phyloP scores from a whole-genome alignment of 2,888 invertebrate genomes.

The Xanthorhoe designata region DNA sequence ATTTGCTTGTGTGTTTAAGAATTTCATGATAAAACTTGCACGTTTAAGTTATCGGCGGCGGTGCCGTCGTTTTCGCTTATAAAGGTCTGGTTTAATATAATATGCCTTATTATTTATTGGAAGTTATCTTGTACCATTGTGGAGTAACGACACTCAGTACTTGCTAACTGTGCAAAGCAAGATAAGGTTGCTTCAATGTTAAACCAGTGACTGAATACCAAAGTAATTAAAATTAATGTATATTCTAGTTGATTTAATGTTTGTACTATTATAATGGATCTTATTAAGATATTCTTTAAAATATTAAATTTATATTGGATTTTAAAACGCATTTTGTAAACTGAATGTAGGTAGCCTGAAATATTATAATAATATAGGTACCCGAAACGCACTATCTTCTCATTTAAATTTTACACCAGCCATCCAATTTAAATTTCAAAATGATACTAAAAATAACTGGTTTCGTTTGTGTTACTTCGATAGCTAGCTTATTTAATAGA shows the following conservation, averaged over 20 bases:
- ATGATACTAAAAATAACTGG: not conserved
- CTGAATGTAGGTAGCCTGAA: no score
- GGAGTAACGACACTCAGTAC: constrained; percentile 42
- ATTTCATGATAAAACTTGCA: not conserved
- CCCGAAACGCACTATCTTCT: not conserved
- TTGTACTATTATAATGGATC: not conserved
- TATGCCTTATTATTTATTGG: constrained; percentile 74
- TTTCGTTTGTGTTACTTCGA: not conserved
- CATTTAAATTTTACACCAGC: not conserved
- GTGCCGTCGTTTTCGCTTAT: constrained; percentile 31
- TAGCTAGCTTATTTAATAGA: not conserved
- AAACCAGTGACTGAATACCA: constrained; percentile 54
- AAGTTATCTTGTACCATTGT: constrained; percentile 55
- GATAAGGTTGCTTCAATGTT: constrained; percentile 47
- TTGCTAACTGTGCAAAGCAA: constrained; percentile 42
- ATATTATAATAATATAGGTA: not conserved
- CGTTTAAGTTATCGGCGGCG: not conserved
- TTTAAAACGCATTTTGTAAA: no score
- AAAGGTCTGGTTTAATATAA: constrained; percentile 56
- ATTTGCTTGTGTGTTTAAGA: not conserved
- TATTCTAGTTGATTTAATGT: not conserved
- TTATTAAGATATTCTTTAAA: not conserved
- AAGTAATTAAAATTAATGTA: constrained; percentile 39
- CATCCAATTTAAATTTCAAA: not conserved
- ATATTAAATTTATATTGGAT: no score